Evolutionary conservation across 1,140 invertebrate genomes (phyloP).

Genomic region (Saccostrea echinata): DNA sequence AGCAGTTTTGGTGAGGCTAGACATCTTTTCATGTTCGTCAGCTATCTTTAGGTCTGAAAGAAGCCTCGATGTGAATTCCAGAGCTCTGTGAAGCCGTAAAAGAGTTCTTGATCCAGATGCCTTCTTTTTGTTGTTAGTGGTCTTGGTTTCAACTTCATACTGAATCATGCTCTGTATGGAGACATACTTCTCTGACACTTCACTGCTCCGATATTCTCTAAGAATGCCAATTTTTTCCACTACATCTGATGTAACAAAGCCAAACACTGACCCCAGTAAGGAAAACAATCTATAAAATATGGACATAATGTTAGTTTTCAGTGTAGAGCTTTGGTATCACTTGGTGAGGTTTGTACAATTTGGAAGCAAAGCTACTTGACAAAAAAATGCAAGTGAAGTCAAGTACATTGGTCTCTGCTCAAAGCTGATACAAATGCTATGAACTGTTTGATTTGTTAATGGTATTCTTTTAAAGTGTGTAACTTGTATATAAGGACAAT

Average conservation of each 20-base stretch:
- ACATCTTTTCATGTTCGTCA: slow-evolving; percentile 86
- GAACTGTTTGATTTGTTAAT: too few species aligned
- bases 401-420: too few species aligned
- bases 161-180: slow-evolving; percentile 92
- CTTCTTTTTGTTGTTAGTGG: slow-evolving; percentile 82
- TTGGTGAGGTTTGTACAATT: too few species aligned
- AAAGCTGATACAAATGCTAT: too few species aligned
- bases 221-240: slow-evolving; percentile 86
- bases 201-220: slow-evolving; percentile 83
- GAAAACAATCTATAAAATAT: slow-evolving; percentile 89
- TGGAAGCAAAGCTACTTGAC: too few species aligned
- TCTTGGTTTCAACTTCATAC: slow-evolving; percentile 89
- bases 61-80: slow-evolving; percentile 94
- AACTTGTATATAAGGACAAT: too few species aligned
- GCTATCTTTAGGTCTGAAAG: slow-evolving; percentile 86
- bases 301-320: not conserved
- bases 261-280: slow-evolving; percentile 92
- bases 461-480: too few species aligned
- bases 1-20: slow-evolving; percentile 86
- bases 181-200: slow-evolving; percentile 86
- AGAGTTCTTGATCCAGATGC: slow-evolving; percentile 86
- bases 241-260: slow-evolving; percentile 94
- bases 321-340: too few species aligned
- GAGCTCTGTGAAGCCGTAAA: slow-evolving; percentile 92
- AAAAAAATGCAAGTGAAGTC: too few species aligned